These are phyloP conservation scores for Andricus curvator DNA, from an alignment of 2,888 invertebrate genomes.

Conservation along the genomic window DNA sequence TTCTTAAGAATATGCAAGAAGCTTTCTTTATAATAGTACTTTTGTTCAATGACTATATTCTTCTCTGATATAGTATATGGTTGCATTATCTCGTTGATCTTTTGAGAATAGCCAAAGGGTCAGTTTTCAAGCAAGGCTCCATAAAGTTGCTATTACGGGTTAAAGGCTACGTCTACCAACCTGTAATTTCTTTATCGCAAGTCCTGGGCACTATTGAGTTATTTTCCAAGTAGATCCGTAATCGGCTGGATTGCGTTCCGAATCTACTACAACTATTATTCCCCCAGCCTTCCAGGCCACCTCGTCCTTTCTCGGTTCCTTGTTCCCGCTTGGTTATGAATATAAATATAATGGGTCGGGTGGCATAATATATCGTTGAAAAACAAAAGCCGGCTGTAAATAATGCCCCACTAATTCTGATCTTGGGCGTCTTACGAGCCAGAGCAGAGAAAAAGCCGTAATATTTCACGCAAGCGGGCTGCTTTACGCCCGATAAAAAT, in stretches of 20 bases:
- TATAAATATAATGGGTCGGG: constrained; percentile 62
- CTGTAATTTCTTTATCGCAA: constrained; percentile 43
- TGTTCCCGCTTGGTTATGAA: constrained; percentile 58
- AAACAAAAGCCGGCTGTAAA: constrained; percentile 61
- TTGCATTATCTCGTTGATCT: constrained; percentile 30
- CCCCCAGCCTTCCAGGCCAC: constrained; percentile 41
- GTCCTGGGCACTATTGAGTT: constrained; percentile 39
- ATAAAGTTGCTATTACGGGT: constrained; percentile 38
- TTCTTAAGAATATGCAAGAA: constrained; percentile 19
- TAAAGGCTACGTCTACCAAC: constrained; percentile 41
- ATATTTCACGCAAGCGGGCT: constrained; percentile 54
- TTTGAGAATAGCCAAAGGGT: constrained; percentile 39
- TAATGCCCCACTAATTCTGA: constrained; percentile 52
- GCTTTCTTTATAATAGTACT: constrained; percentile 28
- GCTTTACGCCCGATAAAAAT: constrained; percentile 62
- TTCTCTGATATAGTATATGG: constrained; percentile 6
- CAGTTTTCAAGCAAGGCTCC: constrained; percentile 28
- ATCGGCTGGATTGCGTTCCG: constrained; percentile 41
- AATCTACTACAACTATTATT: constrained; percentile 43
- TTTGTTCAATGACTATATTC: constrained; percentile 28
- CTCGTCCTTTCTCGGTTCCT: constrained; percentile 46
- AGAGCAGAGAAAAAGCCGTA: constrained; percentile 46
- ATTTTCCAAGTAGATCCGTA: constrained; percentile 41
- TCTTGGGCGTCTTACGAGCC: constrained; percentile 43
- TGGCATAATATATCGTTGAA: constrained; percentile 55